phyloP scores from a whole-genome alignment of 2,797 vertebrate species.

The Brachymystax lenok region DNA sequence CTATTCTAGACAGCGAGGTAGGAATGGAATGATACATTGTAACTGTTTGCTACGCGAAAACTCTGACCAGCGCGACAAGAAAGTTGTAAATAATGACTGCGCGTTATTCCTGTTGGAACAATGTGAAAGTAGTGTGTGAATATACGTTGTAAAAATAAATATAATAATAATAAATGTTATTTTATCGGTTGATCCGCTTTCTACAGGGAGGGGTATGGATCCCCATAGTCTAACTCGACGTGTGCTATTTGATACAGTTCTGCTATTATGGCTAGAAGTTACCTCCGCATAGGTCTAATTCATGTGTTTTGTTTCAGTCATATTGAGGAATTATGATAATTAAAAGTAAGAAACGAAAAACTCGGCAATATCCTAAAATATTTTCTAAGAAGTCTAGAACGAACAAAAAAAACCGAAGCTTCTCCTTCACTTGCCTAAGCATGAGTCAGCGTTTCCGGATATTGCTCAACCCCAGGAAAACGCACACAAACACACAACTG shows the following conservation, averaged over 20 bases:
- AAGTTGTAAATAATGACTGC: neutral
- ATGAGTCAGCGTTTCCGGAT: constrained; percentile 72
- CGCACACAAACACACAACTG: neutral
- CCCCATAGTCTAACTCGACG: neutral
- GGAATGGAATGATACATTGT: neutral
- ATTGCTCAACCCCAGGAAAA: neutral
- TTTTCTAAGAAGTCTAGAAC: neutral
- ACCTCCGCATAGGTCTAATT: neutral
- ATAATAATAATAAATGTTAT: neutral
- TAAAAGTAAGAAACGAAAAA: neutral
- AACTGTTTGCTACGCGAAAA: neutral
- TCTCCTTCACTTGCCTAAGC: constrained; percentile 31
- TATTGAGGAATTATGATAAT: neutral
- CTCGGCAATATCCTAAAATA: neutral
- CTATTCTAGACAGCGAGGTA: neutral
- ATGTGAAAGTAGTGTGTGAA: neutral
- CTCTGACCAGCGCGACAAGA: neutral
- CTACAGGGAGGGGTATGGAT: neutral
- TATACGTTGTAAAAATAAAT: neutral
- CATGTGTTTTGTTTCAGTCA: neutral
- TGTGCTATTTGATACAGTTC: neutral
- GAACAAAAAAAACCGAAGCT: neutral
- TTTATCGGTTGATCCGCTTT: neutral
- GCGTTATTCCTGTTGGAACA: neutral
- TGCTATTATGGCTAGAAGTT: neutral